Base-by-base conservation (phyloP, 1,140 invertebrate genomes). In the Anthonomus grandis region DNA sequence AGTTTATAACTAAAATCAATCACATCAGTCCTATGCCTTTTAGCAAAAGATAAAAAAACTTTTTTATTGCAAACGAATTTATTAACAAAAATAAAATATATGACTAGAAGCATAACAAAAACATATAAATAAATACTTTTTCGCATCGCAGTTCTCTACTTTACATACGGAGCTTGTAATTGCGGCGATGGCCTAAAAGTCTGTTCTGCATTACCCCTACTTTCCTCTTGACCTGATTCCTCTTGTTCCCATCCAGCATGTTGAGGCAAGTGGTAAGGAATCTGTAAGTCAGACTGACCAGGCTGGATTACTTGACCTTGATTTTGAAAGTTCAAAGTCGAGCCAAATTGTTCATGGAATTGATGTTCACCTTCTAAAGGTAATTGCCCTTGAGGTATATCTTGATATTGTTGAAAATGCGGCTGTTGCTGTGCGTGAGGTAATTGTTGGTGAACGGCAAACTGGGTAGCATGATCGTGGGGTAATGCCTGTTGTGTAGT, bases 211-310 rank as follows among this genome's bases (percentile, higher is more conserved):
- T 41, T 18, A 5, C 48, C 31, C 24, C 46, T 57, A 25, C 45
- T 46, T 15, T 37, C 39, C 8, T 57, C 48, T 13, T 37, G 50
- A 25, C 27, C n/a, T 15, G 37, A n/a, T 10, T 47, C 34, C 22
- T 58, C 55, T 23, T 53, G 50, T n/a, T 23, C 22, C 41, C 41
- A 66, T n/a, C 27, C 50, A 2, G 55, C 52, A 49, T 68, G 67
- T 10, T 66, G 57, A 24, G 67, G 67, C 18, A 67, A 57, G 60
- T 68, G 65, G 18, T 64, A 49, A 37, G 67, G 67, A 46, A 65
- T 59, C 57, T 68, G 67, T 3, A 68, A 1, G 48, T 68, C 67
- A 17, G 61, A 64, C 12, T 64, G 61, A 8, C 67, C 67, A 13
- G 67, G 67, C 42, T 68, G 67, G 25, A 68, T 68, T 0, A 49